Evolutionary conservation across 1,140 invertebrate species (phyloP).

Genomic region (Antheraea mylitta): DNA sequence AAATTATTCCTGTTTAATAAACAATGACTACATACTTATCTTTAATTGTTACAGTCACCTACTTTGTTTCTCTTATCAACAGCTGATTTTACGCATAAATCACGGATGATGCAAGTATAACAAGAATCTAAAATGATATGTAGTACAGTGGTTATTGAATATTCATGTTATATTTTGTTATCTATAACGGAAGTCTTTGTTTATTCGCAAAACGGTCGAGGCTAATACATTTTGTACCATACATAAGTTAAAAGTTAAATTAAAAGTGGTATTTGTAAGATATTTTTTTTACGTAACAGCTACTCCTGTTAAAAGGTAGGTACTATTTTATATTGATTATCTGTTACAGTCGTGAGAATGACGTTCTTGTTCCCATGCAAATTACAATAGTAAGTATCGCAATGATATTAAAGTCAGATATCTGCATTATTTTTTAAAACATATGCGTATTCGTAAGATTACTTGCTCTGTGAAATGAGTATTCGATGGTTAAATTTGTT

Average conservation of each 20-base stretch:
- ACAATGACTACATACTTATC: background rate
- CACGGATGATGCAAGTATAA: background rate
- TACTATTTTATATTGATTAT: background rate
- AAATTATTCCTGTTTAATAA: background rate
- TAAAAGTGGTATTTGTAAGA: no score
- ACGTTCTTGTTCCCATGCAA: background rate
- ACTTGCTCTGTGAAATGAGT: background rate
- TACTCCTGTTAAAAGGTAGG: no score
- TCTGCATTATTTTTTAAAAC: background rate
- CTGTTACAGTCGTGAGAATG: background rate
- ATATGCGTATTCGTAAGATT: background rate
- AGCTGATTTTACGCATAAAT: background rate
- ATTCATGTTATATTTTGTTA: background rate
- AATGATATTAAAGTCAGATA: background rate
- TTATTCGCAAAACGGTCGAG: background rate
- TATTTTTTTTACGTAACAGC: no score
- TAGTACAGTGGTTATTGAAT: no score
- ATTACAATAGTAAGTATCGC: background rate
- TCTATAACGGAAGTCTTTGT: background rate
- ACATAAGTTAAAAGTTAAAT: background rate
- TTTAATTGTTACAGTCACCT: background rate
- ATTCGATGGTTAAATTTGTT: no score
- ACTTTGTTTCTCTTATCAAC: background rate
- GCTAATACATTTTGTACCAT: background rate
- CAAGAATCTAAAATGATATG: background rate